Evolutionary conservation across 2,113 vertebrate species (phyloP), one percentile per base, ranked within the genome.

Genomic region (Labrus mixtus): DNA sequence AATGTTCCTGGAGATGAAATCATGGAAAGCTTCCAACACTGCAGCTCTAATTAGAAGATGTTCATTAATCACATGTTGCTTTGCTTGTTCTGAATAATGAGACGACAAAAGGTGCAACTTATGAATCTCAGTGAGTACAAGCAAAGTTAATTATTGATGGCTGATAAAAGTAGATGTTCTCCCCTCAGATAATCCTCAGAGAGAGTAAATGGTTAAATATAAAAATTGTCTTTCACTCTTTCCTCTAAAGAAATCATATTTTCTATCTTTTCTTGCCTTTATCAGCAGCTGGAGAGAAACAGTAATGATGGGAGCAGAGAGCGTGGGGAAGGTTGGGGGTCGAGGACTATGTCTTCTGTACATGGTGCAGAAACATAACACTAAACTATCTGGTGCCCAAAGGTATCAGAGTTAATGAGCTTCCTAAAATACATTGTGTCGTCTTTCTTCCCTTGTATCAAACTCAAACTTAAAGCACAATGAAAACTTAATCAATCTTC

Each of bases 11-110:
- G 70, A 82, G 82, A 92, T 91, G 72, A 94, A 95, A 95, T 94
- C 92, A 94, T 91, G 91, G 91, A 93, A 94, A 81, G 94, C 93
- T 88, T 95, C 95, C 92, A 86, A 92, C 88, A 81, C 92, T 39
- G 60, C 93, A 92, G 95, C 92, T 95, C 95, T 96, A 96, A 97
- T 97, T 96, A 97, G 94, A 94, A 93, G 94, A 94, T 88, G 92
- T 92, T 93, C 95, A 94, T 96, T 96, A 95, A 96, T 96, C 95
- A 96, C 93, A 95, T 89, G 87, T 90, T 93, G 92, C 94, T 91
- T 90, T 25, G 93, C 93, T 95, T 95, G 95, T 96, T 95, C 55
- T 91, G 93, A 95, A 94, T 96, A 97, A 96, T 93, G 93, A 95
- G 93, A 95, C 95, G 95, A 93, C 94, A 93, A 95, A 75, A 94